phyloP scores from a whole-genome alignment of 1,140 invertebrate species.

The Pseudomyrmex pallidus region DNA sequence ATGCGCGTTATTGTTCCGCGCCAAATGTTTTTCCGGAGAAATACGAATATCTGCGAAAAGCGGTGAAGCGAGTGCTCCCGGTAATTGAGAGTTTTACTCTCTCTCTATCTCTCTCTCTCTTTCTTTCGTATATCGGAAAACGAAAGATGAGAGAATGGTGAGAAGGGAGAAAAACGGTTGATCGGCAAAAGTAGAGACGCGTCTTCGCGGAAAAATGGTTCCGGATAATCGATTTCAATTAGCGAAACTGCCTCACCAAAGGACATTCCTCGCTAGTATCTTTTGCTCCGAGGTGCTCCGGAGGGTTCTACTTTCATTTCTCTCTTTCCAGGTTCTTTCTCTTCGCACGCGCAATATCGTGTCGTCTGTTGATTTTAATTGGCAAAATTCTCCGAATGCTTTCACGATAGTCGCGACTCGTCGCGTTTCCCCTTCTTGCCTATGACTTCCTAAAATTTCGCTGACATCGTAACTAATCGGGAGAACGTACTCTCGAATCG shows the following conservation, averaged over 20 bases:
- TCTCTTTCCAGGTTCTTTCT: not conserved
- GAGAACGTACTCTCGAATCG: not conserved
- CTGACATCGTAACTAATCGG: constrained; percentile 67
- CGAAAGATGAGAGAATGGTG: not conserved
- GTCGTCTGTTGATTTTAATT: constrained; percentile 72
- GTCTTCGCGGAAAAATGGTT: constrained; percentile 62
- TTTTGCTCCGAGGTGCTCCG: constrained; percentile 59
- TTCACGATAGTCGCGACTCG: constrained; percentile 60
- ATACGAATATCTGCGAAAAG: constrained; percentile 70
- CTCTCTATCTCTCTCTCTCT: not conserved
- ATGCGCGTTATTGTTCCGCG: not conserved
- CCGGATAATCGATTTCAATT: constrained; percentile 76
- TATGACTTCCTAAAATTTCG: constrained; percentile 41
- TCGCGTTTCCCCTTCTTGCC: not conserved
- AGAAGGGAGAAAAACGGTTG: not conserved
- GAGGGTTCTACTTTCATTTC: constrained; percentile 10
- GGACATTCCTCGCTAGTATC: constrained; percentile 70
- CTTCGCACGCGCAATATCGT: constrained; percentile 7
- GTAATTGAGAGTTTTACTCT: constrained; percentile 66
- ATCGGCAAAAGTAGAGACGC: constrained; percentile 17
- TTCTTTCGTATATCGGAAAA: no score
- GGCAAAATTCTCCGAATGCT: constrained; percentile 72
- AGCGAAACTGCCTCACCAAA: constrained; percentile 72
- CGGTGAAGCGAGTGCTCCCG: constrained; percentile 58
- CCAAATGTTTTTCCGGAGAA: constrained; percentile 59